Base-by-base conservation (phyloP, 2,888 invertebrate species). In the Linhomoeus sp. region DNA sequence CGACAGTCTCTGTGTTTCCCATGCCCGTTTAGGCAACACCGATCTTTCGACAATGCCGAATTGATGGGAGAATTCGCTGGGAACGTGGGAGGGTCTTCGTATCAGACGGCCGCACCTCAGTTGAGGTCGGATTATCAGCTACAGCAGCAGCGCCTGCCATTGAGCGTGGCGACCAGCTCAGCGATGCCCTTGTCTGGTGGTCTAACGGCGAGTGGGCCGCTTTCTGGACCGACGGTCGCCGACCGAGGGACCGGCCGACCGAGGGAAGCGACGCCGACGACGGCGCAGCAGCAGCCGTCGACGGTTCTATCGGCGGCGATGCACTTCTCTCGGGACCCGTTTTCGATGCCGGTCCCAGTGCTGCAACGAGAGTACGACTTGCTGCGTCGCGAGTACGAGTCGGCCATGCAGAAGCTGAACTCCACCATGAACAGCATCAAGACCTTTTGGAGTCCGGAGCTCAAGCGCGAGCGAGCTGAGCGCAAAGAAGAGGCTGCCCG, bases 401-500 rank as follows among this genome's bases (percentile, higher is more conserved):
- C 87, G 65, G 87, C 88, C 56, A 88, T 88, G 70, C 88, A 92
- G 72, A 94, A 94, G 71, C 76, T 94, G 60, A 86, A 87, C 67
- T 88, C 88, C 66, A 86, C 85, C 63, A 97, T 97, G 92, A 92
- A 94, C 72, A 90, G 88, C 71, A 97, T 97, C 70, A 94, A 94
- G 74, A 94, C 92, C 47, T 99, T 97, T 72, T 97, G 97, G 97
- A 90, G 90, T 66, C 97, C 97, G 22, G 97, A 97, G 72, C 73
- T 97, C 68, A 97, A 97, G 73, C 90, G 92, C 71, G 94, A 97
- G 71, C 73, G 94, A 54, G 86, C 88, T 45, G 68, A 92, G 59
- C 75, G 94, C 57, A 94, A 94, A 67, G 94, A 97, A 70, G 94
- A 97, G 71, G 84, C 85, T 67, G 85, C 87, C 64, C 88, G 87